Conservation (phyloP, 2,797 vertebrate species). For the Anguilla marmorata region DNA sequence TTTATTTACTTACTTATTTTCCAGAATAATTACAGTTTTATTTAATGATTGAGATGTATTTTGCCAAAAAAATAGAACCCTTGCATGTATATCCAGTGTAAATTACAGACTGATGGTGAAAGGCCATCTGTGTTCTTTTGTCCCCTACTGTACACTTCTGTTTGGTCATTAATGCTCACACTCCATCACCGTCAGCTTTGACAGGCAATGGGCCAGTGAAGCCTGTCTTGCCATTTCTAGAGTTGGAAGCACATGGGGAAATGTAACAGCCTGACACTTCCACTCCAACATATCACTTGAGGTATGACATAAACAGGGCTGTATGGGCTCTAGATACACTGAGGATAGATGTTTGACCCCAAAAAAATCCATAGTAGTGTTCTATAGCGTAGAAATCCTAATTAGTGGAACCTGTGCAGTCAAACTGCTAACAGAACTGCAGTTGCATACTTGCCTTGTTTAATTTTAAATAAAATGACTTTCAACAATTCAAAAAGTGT, state of each 20-base stretch:
- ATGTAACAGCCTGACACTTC: background rate
- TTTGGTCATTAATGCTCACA: slow-evolving; percentile 4
- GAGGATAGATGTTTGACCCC: background rate
- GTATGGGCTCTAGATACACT: background rate
- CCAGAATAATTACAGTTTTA: too few relatives aligned
- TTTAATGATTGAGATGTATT: background rate
- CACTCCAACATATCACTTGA: background rate
- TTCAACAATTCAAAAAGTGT: background rate
- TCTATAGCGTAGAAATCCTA: background rate
- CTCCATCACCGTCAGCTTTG: background rate
- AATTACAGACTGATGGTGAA: background rate
- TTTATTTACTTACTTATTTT: too few relatives aligned
- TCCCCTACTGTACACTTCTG: background rate
- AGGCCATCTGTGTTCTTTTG: background rate
- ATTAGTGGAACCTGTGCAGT: background rate
- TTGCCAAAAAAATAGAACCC: background rate
- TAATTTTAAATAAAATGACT: background rate
- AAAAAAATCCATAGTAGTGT: background rate
- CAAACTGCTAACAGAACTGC: background rate
- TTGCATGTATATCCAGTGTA: background rate
- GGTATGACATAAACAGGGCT: background rate
- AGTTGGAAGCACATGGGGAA: background rate
- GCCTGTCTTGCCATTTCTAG: background rate
- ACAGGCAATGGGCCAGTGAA: background rate
- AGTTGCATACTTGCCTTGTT: background rate